Conservation (phyloP, 2,888 invertebrate genomes). For the Augochlorella aurata region DNA sequence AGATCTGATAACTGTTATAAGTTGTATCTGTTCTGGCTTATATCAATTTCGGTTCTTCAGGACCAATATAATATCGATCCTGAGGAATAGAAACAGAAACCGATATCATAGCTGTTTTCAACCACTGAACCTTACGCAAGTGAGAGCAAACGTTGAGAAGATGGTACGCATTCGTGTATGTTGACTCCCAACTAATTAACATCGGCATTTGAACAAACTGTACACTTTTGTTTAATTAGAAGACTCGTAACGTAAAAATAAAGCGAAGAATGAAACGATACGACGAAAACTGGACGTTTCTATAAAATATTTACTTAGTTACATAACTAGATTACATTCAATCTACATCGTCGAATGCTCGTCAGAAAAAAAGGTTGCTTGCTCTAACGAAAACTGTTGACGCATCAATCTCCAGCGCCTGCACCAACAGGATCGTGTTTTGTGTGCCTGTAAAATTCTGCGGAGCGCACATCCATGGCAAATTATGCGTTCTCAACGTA, state of each 20-base stretch:
- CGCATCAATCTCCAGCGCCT: constrained; percentile 52
- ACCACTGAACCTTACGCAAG: not conserved
- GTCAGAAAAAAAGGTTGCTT: constrained; percentile 60
- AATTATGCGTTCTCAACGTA: constrained; percentile 53
- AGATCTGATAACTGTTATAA: too few relatives aligned
- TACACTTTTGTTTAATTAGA: constrained; percentile 24
- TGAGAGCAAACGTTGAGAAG: constrained; percentile 30
- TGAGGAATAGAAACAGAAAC: too few relatives aligned
- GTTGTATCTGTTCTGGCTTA: too few relatives aligned
- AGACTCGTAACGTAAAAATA: constrained; percentile 24
- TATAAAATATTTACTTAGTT: constrained; percentile 76
- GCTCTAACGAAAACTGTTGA: constrained; percentile 45
- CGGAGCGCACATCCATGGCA: constrained; percentile 57
- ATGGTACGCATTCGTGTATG: constrained; percentile 17
- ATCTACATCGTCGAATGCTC: constrained; percentile 70
- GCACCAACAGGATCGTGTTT: constrained; percentile 43
- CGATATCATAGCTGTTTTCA: too few relatives aligned
- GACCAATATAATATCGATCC: too few relatives aligned
- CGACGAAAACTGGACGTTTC: constrained; percentile 55
- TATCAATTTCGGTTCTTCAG: too few relatives aligned
- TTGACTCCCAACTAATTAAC: constrained; percentile 7
- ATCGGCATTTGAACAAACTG: not conserved
- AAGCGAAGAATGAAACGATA: constrained; percentile 20
- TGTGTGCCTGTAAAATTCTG: constrained; percentile 29
- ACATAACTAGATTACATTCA: constrained; percentile 75